Conservation (phyloP, 2,113 vertebrate genomes). For the Microcebus ravelobensis region DNA sequence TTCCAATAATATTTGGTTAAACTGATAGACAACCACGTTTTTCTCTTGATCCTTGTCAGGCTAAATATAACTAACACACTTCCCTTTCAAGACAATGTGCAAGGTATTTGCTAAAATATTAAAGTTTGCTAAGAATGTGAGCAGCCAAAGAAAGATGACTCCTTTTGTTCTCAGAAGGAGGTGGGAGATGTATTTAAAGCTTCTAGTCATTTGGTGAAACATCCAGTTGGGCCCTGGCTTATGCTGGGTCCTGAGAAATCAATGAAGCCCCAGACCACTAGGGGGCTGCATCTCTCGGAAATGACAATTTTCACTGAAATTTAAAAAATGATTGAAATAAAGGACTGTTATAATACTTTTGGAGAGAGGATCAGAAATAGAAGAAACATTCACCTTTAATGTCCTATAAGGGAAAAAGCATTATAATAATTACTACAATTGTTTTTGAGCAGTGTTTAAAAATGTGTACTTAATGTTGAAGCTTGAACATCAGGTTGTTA, state of each 20-base stretch:
- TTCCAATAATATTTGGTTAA: neutral
- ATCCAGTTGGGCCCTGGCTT: neutral
- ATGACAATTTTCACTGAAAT: neutral
- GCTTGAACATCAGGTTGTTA: neutral
- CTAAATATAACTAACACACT: neutral
- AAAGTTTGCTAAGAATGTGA: neutral
- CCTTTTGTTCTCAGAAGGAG: neutral
- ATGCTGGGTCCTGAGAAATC: neutral
- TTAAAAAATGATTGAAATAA: neutral
- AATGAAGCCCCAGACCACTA: neutral
- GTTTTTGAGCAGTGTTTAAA: neutral
- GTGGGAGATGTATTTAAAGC: neutral
- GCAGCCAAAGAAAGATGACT: neutral
- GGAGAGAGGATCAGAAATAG: too few relatives aligned
- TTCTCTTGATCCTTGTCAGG: neutral
- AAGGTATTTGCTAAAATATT: neutral
- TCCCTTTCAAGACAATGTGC: neutral
- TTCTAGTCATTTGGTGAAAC: neutral
- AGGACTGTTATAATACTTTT: neutral
- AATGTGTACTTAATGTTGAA: neutral
- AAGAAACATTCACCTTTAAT: too few relatives aligned
- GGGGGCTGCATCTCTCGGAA: neutral
- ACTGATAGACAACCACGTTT: neutral
- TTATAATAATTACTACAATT: neutral
- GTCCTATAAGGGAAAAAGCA: neutral